Base-by-base conservation (phyloP, 2,888 invertebrate genomes). In the Branchellion lobata region DNA sequence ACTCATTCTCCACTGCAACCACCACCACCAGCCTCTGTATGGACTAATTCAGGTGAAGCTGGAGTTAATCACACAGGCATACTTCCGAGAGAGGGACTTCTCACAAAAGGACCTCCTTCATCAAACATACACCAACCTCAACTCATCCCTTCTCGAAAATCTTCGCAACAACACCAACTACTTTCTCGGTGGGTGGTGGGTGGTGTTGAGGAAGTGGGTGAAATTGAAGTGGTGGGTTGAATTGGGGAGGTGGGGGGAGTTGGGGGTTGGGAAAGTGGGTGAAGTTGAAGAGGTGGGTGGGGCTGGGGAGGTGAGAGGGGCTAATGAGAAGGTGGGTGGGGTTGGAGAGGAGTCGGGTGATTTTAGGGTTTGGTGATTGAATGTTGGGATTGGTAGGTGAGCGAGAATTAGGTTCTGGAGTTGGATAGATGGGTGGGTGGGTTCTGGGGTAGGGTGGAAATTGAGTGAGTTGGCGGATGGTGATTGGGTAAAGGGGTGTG, bases 61-160 rank as follows among this genome's bases (percentile, higher is more conserved):
- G 90, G 93, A 95, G 82, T 90, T 98, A 11, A 97, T 99, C 81
- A 98, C 98, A 0, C 92, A 95, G 86, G 96, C 96, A 0, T 99
- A 97, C 89, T 99, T 99, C 88, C 92, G 96, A 80, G 95, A 96
- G 83, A 83, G 86, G 65, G 89, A 89, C 83, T 89, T 89, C 83
- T 86, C 87, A n/a, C 87, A 88, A 82, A 88, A 88, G 1, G 86
- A 87, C 21, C 85, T 89, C 57, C 89, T 98, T 80, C 92, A 95
- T 85, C 95, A 97, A 86, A 96, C 96, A 73, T 97, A 92, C 88
- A 92, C 92, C 84, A 95, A 96, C 88, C 90, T 98, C 69, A 95
- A 95, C 87, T 92, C 92, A 80, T 95, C 95, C 85, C 91, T 95
- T 83, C 88, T 85, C 83, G 89, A 90, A 8, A 88, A 88, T 81